Evolutionary conservation across 2,888 invertebrate genomes (phyloP).

Genomic region (Sicus ferrugineus): DNA sequence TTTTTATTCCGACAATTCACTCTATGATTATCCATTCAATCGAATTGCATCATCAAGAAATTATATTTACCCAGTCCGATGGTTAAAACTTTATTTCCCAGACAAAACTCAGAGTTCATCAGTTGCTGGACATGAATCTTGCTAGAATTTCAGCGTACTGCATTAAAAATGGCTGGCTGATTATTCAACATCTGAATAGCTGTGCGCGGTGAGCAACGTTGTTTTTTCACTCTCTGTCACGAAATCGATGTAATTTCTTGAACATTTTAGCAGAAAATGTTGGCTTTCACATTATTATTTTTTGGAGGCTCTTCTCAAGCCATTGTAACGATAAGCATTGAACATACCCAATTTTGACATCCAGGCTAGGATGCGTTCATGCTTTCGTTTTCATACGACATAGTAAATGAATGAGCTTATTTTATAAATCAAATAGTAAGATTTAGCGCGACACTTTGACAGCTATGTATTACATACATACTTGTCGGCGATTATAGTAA

Average conservation of each 20-base stretch:
- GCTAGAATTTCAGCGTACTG: constrained; percentile 21
- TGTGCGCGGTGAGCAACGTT: constrained; percentile 37
- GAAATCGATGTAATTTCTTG: constrained; percentile 38
- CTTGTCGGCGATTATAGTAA: background rate
- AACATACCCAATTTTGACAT: constrained; percentile 36
- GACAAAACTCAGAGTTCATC: constrained; percentile 26
- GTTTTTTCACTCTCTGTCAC: constrained; percentile 38
- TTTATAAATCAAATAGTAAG: background rate
- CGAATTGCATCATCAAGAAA: constrained; percentile 38
- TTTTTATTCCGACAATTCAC: background rate
- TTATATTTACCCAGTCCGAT: constrained; percentile 25
- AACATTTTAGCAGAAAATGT: constrained; percentile 36
- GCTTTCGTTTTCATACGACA: background rate
- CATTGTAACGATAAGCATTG: constrained; percentile 28
- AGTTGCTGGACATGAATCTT: constrained; percentile 21
- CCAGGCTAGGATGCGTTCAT: background rate
- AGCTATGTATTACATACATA: background rate
- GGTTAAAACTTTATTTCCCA: constrained; percentile 26
- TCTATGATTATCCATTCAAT: constrained; percentile 4
- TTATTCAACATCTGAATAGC: constrained; percentile 33
- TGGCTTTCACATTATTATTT: constrained; percentile 39
- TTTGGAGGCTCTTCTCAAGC: constrained; percentile 36
- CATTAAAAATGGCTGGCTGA: constrained; percentile 24
- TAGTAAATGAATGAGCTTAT: background rate
- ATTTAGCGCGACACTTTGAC: background rate